Evolutionary conservation across 2,797 vertebrate genomes (phyloP).

Genomic region (Nothura maculosa): DNA sequence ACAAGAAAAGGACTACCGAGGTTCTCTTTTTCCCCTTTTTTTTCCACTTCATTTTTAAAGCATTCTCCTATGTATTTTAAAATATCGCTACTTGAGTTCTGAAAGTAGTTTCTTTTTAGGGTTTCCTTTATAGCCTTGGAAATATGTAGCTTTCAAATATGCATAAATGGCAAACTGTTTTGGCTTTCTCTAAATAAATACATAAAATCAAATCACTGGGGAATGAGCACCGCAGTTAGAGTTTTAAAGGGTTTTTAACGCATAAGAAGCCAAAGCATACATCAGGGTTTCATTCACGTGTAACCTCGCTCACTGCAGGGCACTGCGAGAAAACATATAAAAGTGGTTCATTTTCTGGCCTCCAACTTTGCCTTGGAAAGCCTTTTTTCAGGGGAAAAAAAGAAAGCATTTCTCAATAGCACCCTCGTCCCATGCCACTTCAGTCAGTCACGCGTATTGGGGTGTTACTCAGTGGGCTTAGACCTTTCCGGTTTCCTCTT

Average conservation of each 20-base stretch:
- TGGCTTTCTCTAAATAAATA: slow-evolving; percentile 50
- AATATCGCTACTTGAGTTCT: background rate
- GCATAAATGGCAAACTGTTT: slow-evolving; percentile 26
- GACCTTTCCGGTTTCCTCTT: background rate
- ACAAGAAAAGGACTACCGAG: background rate
- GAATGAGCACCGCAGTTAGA: background rate
- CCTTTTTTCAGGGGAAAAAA: background rate
- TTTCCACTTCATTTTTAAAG: slow-evolving; percentile 22
- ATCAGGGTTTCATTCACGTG: slow-evolving; percentile 6
- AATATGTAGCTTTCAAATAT: background rate
- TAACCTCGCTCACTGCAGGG: background rate
- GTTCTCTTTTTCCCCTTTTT: background rate
- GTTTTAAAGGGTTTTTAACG: slow-evolving; percentile 35
- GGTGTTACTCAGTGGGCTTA: rapidly evolving
- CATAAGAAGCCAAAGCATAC: slow-evolving; percentile 1
- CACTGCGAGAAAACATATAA: background rate
- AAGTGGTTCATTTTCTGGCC: background rate
- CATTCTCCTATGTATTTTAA: background rate
- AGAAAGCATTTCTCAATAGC: background rate
- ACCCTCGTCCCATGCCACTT: background rate
- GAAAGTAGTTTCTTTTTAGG: slow-evolving; percentile 26
- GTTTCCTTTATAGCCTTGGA: slow-evolving; percentile 7
- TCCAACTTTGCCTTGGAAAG: background rate
- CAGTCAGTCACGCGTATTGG: background rate
- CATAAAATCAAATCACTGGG: background rate